Conservation (phyloP, 2,888 invertebrate species). For the Strigamia crassipes region DNA sequence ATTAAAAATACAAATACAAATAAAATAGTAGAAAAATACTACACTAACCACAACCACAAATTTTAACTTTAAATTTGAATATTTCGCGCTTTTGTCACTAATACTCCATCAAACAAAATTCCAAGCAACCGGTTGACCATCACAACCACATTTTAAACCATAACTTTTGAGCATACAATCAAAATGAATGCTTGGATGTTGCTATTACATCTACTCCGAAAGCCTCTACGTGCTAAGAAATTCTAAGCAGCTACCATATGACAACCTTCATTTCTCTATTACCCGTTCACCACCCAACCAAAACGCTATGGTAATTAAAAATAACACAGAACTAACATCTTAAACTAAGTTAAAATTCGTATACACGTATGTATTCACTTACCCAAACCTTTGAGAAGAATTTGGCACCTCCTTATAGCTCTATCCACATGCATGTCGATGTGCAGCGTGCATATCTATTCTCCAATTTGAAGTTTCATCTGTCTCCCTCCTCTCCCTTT, state of each 20-base stretch:
- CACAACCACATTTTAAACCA: too few relatives aligned
- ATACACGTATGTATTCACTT: not conserved
- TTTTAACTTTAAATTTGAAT: too few relatives aligned
- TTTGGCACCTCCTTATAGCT: constrained; percentile 14
- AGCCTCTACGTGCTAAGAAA: not conserved
- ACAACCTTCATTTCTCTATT: not conserved
- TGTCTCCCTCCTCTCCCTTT: constrained; percentile 30
- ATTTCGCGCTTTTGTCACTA: too few relatives aligned
- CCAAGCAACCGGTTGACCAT: too few relatives aligned
- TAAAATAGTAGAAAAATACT: too few relatives aligned
- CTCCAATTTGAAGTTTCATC: constrained; percentile 27
- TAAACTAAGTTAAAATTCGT: not conserved
- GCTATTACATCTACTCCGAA: too few relatives aligned
- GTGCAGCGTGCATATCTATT: constrained; percentile 24
- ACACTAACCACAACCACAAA: too few relatives aligned
- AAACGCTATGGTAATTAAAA: not conserved
- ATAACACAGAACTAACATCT: not conserved
- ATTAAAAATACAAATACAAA: too few relatives aligned
- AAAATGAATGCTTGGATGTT: too few relatives aligned
- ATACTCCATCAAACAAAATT: too few relatives aligned
- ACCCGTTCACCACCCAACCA: not conserved
- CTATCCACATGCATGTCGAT: constrained; percentile 27
- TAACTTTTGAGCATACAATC: too few relatives aligned
- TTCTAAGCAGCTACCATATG: not conserved
- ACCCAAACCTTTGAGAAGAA: constrained; percentile 27